Percentiles rank a stretch among this genome's conserved stretches.
Evolutionary conservation across 53 echinoderm and acorn worm genomes (phyloP).

Genomic region (Paracentrotus lividus): DNA sequence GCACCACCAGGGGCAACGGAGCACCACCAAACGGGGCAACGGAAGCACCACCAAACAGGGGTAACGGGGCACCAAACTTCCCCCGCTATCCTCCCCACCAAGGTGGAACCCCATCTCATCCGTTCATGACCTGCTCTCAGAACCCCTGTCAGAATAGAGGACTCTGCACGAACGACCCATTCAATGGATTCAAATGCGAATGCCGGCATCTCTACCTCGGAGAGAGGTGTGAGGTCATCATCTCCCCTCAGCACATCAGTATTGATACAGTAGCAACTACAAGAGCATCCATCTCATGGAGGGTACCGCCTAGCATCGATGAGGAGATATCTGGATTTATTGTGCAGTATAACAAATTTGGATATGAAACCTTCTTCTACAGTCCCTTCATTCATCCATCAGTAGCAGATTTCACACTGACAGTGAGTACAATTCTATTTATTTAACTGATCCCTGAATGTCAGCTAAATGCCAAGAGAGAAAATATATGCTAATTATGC

Average conservation of each 20-base stretch:
- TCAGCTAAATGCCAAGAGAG: neutral
- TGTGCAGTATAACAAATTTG: conserved; percentile 69
- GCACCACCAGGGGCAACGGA: conserved; percentile 26
- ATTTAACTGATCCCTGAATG: neutral
- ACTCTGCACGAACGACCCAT: conserved; percentile 64
- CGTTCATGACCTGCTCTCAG: conserved; percentile 73
- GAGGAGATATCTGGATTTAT: conserved; percentile 68
- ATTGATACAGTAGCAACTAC: conserved; percentile 50
- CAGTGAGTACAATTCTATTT: conserved; percentile 24
- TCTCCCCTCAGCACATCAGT: conserved; percentile 81
- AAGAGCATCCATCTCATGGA: conserved; percentile 59
- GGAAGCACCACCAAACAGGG: neutral
- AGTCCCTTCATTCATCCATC: conserved; percentile 67
- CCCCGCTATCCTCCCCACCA: neutral
- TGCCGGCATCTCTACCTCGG: conserved; percentile 85
- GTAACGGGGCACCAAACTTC: neutral
- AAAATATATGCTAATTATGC: too few relatives aligned
- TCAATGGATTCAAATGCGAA: conserved; percentile 66
- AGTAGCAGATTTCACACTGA: conserved; percentile 64
- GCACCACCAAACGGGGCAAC: neutral
- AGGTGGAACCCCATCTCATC: conserved; percentile 8
- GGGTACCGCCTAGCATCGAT: conserved; percentile 52
- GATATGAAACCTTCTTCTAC: conserved; percentile 50
- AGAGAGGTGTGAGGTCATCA: conserved; percentile 73
- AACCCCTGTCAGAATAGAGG: conserved; percentile 89